Base-by-base conservation (phyloP, 2,113 vertebrate genomes). In the Oncorhynchus tshawytscha region DNA sequence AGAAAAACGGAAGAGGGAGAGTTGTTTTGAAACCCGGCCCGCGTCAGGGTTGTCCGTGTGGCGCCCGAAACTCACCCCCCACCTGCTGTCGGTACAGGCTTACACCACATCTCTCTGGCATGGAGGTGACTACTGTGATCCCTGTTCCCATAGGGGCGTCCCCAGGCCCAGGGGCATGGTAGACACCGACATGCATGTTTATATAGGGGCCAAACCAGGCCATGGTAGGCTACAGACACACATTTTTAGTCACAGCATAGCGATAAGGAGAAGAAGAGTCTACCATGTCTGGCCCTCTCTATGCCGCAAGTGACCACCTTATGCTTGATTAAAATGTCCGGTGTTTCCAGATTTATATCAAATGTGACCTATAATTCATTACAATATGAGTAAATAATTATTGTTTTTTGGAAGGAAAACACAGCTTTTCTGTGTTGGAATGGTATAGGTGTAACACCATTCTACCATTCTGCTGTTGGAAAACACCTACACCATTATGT, bases 81-180 rank as follows among this genome's bases (percentile, higher is more conserved):
- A 31, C 11, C 18, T 29, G 22, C 57, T 68, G 75, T 89, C 83
- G 77, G 85, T 69, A 75, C 39, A 45, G 39, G 39, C 39, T 45
- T 45, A 45, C 84, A 78, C 86, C 80, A 3, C 85, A 91, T 92
- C 85, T 88, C 80, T 90, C 64, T 85, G 83, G 85, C 77, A 90
- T 91, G 90, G 91, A 85, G 81, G 85, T 77, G 73, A 79, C 79
- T 77, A 18, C 71, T 78, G 75, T 84, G 75, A 88, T 83, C 85
- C 24, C 13, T 76, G 72, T 67, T 74, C 76, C 73, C 82, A 92
- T 91, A 85, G 67, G 88, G 89, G 87, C 83, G 79, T 64, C 48
- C 20, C 67, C 72, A 78, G 70, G 67, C 9, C 9, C 39, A 45
- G 39, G 65, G 39, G 64, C 45, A 72, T 12, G 57, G 81, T 72